Base-by-base conservation (phyloP, 2,888 invertebrate species). In the Leptogaster cylindrica region DNA sequence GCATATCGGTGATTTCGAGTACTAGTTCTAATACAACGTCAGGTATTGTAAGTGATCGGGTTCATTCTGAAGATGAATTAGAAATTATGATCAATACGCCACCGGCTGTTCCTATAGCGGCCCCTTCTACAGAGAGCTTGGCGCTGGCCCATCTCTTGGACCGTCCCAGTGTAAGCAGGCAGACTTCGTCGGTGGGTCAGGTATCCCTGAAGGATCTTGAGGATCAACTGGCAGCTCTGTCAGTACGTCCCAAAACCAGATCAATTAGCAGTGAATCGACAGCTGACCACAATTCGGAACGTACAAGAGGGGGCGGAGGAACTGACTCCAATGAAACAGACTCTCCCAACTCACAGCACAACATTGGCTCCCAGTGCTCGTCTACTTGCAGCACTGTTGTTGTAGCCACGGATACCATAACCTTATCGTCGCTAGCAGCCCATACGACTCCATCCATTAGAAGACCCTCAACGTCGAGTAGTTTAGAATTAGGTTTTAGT, bases 1-100 rank as follows among this genome's bases (percentile, higher is more conserved):
- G 93, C 74, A 91, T 92, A 77, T 94, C 93, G 66, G 90, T 96
- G 27, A 94, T 96, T 77, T 94, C 94, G 68, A 92, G 91, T 75
- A 93, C 95, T 41, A 95, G 95, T 75, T 96, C 95, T n/a, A 96
- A 95, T 77, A 97, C 96, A 39, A 97, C 97, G 20, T 96, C 95
- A 27, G 97, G 97, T 68, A 95, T 97, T 74, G 95, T 96, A 48
- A 95, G 96, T 79, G 97, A 97, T 80, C 88, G 95, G 73, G 94
- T 95, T 66, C 95, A 95, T 79, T 95, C 94, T 65, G 92, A 95
- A 82, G 96, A 96, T 78, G 96, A 95, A 81, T 87, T 94, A 76
- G 93, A 93, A 83, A 92, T 91, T 71, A 90, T 91, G 89, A 91
- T 90, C 69, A 91, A 90, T 72, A 87, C 89, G 51, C 89, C 91